Conservation (phyloP, 2,888 invertebrate genomes). For the Patella depressa region DNA sequence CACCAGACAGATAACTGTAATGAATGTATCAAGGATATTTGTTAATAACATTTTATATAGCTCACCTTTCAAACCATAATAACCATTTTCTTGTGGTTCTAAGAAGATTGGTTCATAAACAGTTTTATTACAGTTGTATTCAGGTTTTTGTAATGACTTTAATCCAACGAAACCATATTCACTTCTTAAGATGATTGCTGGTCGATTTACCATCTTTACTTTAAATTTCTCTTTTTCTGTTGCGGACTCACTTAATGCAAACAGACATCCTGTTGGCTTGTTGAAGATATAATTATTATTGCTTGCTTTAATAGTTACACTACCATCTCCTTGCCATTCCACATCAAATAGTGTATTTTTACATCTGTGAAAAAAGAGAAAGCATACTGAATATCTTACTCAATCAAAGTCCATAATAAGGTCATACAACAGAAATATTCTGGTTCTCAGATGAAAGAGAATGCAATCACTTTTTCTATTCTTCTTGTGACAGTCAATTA, state of each 20-base stretch:
- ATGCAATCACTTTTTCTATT: too few relatives aligned
- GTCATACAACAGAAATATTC: too few relatives aligned
- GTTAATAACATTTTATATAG: too few relatives aligned
- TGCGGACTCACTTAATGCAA: conserved; percentile 86
- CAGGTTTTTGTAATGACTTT: conserved; percentile 83
- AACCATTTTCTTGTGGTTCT: conserved; percentile 85
- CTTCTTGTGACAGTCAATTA: too few relatives aligned
- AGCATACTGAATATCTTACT: not conserved
- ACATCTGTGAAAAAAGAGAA: conserved; percentile 39
- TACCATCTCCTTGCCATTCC: conserved; percentile 92
- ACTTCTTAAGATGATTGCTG: conserved; percentile 92
- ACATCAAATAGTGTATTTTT: conserved; percentile 81
- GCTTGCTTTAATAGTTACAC: conserved; percentile 91
- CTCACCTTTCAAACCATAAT: conserved; percentile 91
- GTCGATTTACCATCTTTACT: conserved; percentile 80
- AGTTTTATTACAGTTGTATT: conserved; percentile 88
- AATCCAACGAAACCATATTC: conserved; percentile 97
- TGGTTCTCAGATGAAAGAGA: too few relatives aligned
- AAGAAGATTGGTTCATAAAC: conserved; percentile 93
- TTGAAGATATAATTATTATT: conserved; percentile 95
- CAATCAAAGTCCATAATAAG: not conserved
- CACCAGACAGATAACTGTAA: not conserved
- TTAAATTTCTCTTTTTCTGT: conserved; percentile 93
- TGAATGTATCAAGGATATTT: too few relatives aligned
- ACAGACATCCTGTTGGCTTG: conserved; percentile 93